phyloP scores from a whole-genome alignment of 2,797 vertebrate species.

The Cirrhinus mrigala region DNA sequence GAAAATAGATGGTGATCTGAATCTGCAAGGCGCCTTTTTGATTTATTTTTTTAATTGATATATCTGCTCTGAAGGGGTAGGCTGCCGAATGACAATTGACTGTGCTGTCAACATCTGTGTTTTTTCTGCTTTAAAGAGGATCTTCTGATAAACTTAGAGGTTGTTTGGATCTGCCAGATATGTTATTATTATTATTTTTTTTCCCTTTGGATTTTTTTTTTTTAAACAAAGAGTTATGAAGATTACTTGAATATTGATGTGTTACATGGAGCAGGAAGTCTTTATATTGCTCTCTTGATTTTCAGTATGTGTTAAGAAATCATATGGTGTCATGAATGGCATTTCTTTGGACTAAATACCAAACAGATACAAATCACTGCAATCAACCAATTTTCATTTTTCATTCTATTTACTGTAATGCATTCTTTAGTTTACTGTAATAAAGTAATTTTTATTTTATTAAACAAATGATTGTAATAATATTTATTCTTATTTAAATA shows the following conservation, averaged over 20 bases:
- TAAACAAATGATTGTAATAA: neutral
- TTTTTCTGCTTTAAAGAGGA: conserved; percentile 54
- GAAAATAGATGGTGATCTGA: conserved; percentile 81
- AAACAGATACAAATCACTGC: neutral
- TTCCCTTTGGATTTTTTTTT: too few relatives aligned
- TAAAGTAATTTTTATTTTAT: neutral
- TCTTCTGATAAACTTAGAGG: conserved; percentile 20
- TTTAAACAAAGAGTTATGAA: neutral
- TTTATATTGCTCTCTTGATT: neutral
- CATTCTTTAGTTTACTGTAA: neutral
- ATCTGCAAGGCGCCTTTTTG: conserved; percentile 70
- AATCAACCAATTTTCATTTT: neutral
- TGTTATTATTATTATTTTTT: neutral
- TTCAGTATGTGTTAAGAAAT: neutral
- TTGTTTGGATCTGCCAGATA: neutral
- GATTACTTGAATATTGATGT: neutral
- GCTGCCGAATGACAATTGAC: conserved; percentile 80
- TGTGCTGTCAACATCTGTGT: conserved; percentile 73
- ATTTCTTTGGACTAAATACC: neutral
- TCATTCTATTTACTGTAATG: neutral
- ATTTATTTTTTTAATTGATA: conserved; percentile 87
- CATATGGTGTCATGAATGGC: neutral
- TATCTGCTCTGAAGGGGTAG: conserved; percentile 80
- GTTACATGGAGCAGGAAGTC: neutral
- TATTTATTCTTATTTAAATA: neutral